These are phyloP conservation scores for Alviniconcha marisindica DNA, from an alignment of 1,140 invertebrate species.

Conservation along the genomic window DNA sequence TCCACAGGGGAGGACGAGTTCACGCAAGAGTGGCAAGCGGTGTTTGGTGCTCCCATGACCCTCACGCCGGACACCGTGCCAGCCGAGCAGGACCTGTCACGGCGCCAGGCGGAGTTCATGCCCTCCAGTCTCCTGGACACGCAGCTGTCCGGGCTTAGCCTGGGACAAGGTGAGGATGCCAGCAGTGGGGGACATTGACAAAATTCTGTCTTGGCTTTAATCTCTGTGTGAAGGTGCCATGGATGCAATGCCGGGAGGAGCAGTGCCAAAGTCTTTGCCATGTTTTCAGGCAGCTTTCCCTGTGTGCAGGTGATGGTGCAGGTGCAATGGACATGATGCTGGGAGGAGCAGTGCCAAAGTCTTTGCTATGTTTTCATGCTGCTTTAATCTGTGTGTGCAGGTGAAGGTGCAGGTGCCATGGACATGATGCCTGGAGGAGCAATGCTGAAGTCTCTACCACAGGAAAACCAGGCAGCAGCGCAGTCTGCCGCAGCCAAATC, in stretches of 20 bases:
- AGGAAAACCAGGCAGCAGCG: background rate
- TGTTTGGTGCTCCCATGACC: conserved; percentile 65
- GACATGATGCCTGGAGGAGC: background rate
- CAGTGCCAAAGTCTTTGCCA: background rate
- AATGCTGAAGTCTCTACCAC: background rate
- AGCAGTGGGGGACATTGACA: too few species aligned
- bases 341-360: background rate
- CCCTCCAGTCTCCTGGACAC: conserved; percentile 78
- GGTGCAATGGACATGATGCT: background rate
- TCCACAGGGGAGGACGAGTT: conserved; percentile 73
- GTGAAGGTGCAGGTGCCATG: background rate
- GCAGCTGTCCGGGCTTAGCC: conserved; percentile 14
- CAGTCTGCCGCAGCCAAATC: background rate
- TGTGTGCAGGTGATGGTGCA: background rate
- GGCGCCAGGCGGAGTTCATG: conserved; percentile 71
- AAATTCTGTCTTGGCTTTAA: background rate
- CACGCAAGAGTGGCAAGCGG: conserved; percentile 72
- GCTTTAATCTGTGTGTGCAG: background rate
- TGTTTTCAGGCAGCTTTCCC: too few species aligned
- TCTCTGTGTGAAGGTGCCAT: background rate
- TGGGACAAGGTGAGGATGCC: background rate
- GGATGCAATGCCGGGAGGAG: background rate
- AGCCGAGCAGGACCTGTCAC: conserved; percentile 59
- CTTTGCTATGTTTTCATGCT: too few species aligned
- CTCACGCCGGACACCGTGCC: conserved; percentile 55